These are phyloP conservation scores for Epinephelus coioides DNA, from an alignment of 2,797 vertebrate species.

Conservation along the genomic window DNA sequence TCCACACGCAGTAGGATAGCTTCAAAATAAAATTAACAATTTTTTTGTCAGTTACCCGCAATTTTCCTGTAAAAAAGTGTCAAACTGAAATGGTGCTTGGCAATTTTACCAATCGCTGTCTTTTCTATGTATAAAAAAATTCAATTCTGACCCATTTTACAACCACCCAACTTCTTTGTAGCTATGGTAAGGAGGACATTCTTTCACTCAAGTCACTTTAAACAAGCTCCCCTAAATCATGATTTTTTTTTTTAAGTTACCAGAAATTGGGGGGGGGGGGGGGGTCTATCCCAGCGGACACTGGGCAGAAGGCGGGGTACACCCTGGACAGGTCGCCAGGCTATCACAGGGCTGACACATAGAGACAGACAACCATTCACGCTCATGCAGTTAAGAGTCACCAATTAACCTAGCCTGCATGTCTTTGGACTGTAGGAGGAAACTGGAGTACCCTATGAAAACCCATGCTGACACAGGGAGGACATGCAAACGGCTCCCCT, in stretches of 20 bases:
- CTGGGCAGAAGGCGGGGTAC: no score
- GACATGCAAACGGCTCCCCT: no score
- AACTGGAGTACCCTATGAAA: no score
- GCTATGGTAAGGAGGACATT: background rate
- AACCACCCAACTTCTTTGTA: background rate
- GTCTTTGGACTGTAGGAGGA: no score
- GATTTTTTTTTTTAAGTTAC: background rate
- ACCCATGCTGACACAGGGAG: no score
- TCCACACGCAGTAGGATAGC: background rate
- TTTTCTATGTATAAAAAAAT: background rate
- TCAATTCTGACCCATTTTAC: background rate
- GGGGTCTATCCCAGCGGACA: no score
- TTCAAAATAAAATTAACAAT: background rate
- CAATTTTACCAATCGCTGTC: conserved; percentile 6
- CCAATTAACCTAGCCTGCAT: no score
- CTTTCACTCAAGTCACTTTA: background rate
- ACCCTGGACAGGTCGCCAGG: no score
- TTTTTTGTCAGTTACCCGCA: background rate
- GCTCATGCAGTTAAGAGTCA: no score
- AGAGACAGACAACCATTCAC: no score
- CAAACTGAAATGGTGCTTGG: background rate
- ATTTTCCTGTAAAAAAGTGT: background rate
- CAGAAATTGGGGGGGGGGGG: background rate
- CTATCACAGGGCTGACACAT: no score
- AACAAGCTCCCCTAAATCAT: background rate